Percentiles rank a stretch among this genome's conserved stretches.
These are phyloP conservation scores for Augochlorella aurata DNA, from an alignment of 2,888 invertebrate genomes.

Conservation along the genomic window DNA sequence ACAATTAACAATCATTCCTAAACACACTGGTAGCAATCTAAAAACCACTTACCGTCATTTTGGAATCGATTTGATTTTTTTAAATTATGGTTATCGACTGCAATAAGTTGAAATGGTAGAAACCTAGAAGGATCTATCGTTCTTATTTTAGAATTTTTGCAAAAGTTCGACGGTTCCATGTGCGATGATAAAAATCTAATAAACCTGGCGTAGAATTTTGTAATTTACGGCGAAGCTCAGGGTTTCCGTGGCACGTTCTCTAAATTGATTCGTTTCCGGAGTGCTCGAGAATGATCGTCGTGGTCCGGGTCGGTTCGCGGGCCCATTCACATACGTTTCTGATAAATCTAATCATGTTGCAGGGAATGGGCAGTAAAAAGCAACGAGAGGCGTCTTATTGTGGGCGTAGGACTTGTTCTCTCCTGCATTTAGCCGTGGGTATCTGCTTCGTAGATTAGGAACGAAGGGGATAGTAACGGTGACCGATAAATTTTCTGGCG, in stretches of 20 bases:
- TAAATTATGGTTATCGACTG: no score
- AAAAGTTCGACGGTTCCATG: no score
- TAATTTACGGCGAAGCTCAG: background rate
- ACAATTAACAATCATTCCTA: no score
- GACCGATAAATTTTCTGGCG: constrained; percentile 78
- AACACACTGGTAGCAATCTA: no score
- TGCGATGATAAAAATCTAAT: no score
- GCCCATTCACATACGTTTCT: constrained; percentile 27
- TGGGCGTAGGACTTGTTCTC: constrained; percentile 61
- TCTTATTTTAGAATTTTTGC: background rate
- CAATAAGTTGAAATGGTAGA: background rate
- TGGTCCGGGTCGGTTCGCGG: background rate
- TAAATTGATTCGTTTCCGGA: background rate
- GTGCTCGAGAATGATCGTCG: background rate
- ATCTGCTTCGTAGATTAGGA: constrained; percentile 76
- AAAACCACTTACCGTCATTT: no score
- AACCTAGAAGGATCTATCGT: background rate
- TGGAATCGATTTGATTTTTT: no score
- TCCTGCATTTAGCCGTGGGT: constrained; percentile 70
- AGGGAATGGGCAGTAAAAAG: constrained; percentile 58
- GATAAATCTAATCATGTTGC: constrained; percentile 53
- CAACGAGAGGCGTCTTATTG: constrained; percentile 66
- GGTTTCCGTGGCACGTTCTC: background rate
- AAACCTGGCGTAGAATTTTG: no score
- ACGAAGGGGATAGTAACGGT: constrained; percentile 77